Evolutionary conservation across 2,113 vertebrate genomes (phyloP).

Genomic region (Amia ocellicauda): DNA sequence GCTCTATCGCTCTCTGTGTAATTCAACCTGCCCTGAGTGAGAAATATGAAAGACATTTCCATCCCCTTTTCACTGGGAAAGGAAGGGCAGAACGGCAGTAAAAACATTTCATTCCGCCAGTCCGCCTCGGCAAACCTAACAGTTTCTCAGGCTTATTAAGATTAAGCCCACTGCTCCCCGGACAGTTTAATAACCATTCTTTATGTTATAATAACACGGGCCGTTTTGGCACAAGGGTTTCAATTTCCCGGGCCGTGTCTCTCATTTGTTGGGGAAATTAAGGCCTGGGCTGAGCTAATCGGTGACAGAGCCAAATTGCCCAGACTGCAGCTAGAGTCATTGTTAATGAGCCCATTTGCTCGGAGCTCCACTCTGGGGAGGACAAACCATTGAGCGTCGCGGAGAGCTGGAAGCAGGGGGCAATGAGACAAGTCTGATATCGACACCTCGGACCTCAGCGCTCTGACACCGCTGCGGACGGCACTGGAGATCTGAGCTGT

Average conservation of each 20-base stretch:
- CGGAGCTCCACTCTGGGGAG: slow-evolving; percentile 55
- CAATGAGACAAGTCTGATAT: slow-evolving; percentile 24
- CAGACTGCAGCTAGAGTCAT: slow-evolving; percentile 53
- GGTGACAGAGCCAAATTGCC: slow-evolving; percentile 61
- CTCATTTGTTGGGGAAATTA: slow-evolving; percentile 66
- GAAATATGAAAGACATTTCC: slow-evolving; percentile 11
- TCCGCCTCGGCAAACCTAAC: slow-evolving; percentile 50
- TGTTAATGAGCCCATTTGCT: slow-evolving; percentile 71
- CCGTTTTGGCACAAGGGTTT: slow-evolving; percentile 65
- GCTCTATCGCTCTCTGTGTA: background rate
- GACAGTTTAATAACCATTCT: slow-evolving; percentile 78
- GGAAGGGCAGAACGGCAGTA: slow-evolving; percentile 53
- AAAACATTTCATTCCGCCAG: slow-evolving; percentile 49
- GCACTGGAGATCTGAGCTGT: no score
- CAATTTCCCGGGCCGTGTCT: slow-evolving; percentile 63
- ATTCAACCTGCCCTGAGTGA: slow-evolving; percentile 14
- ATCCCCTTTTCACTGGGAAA: slow-evolving; percentile 38
- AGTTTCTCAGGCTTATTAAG: slow-evolving; percentile 75
- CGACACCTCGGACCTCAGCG: no score
- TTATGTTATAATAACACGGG: slow-evolving; percentile 79
- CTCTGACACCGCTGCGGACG: no score
- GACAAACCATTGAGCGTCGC: slow-evolving; percentile 63
- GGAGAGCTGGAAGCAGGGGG: slow-evolving; percentile 46
- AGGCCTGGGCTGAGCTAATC: slow-evolving; percentile 63
- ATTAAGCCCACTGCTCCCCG: slow-evolving; percentile 71